Conservation (phyloP, 2,797 vertebrate species). For the Acropternis orthonyx region DNA sequence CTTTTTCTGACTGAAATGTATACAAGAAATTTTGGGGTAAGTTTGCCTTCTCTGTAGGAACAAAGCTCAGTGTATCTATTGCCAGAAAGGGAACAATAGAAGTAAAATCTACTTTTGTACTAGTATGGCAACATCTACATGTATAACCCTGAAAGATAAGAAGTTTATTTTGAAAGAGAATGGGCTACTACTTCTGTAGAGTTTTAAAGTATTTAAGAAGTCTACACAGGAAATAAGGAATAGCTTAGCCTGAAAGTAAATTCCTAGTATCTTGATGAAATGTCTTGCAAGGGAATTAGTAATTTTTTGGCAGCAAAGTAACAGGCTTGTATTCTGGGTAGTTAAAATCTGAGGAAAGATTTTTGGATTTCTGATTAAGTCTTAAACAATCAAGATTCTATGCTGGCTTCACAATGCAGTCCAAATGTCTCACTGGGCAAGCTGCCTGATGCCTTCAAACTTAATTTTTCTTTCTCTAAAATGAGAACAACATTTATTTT, state of each 20-base stretch:
- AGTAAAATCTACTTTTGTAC: neutral
- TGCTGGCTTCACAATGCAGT: neutral
- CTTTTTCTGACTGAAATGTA: neutral
- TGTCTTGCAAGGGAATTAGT: neutral
- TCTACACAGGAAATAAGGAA: neutral
- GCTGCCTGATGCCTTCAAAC: neutral
- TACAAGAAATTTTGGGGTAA: neutral
- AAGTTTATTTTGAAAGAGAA: constrained; percentile 4
- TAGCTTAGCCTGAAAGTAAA: neutral
- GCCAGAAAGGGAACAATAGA: neutral
- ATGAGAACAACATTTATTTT: neutral
- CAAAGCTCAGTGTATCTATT: neutral
- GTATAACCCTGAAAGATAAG: neutral
- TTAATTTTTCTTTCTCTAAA: neutral
- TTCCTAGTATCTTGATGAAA: neutral
- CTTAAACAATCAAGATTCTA: neutral
- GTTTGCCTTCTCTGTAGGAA: neutral
- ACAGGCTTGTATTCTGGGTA: neutral
- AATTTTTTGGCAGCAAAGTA: neutral
- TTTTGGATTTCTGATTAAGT: neutral
- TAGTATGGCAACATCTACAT: neutral
- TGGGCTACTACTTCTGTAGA: neutral
- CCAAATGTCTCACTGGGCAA: neutral
- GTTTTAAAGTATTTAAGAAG: neutral
- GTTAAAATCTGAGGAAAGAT: neutral